These are phyloP conservation scores for Trichopoda pennipes DNA, from an alignment of 2,888 invertebrate genomes.

Conservation along the genomic window DNA sequence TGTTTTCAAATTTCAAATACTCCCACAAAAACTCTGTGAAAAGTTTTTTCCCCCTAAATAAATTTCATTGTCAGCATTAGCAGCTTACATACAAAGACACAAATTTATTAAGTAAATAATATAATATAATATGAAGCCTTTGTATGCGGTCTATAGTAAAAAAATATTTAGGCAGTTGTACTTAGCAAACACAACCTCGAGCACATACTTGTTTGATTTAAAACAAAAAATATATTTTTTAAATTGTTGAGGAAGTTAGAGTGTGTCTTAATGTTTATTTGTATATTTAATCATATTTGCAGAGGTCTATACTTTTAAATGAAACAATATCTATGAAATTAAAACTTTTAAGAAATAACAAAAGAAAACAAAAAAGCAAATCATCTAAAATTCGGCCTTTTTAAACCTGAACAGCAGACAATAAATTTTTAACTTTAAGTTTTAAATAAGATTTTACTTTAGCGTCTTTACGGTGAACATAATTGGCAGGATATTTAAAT, in stretches of 20 bases:
- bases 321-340: slow-evolving; percentile 50
- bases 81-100: slow-evolving; percentile 11
- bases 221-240: slow-evolving; percentile 14
- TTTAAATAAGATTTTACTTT: slow-evolving; percentile 15
- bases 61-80: slow-evolving; percentile 18
- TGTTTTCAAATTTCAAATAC: slow-evolving; percentile 51
- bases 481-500: not conserved
- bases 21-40: slow-evolving; percentile 12
- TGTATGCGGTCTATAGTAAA: not conserved
- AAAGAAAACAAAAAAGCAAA: slow-evolving; percentile 35
- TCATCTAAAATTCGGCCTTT: slow-evolving; percentile 12
- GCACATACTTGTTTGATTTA: slow-evolving; percentile 37
- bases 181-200: not conserved
- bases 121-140: slow-evolving; percentile 46
- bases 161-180: not conserved
- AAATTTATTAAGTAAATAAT: slow-evolving; percentile 36
- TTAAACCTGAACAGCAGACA: slow-evolving; percentile 13
- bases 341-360: slow-evolving; percentile 53
- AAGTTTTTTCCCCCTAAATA: slow-evolving; percentile 7
- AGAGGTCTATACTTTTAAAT: slow-evolving; percentile 52
- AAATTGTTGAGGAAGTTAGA: slow-evolving; percentile 17
- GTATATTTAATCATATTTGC: slow-evolving; percentile 65
- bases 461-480: slow-evolving; percentile 8
- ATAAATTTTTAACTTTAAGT: slow-evolving; percentile 13
- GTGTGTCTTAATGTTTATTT: slow-evolving; percentile 48